Evolutionary conservation across 1,140 invertebrate genomes (phyloP), one percentile per base, ranked within the genome.

Genomic region (Orchestia grillus): DNA sequence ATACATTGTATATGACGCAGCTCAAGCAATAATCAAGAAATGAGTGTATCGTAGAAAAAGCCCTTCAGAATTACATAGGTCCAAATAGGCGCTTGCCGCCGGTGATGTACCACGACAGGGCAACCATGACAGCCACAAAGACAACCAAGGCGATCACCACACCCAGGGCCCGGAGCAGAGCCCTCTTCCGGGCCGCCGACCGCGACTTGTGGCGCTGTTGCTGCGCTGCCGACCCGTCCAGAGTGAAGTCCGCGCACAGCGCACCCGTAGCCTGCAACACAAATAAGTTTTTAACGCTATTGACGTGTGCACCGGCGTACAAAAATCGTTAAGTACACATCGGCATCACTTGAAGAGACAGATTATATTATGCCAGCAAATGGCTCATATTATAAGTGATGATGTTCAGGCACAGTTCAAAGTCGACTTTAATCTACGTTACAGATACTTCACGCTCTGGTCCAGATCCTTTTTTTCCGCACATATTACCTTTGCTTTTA

Each of bases 181-280:
- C 47, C 6, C 95, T 95, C 23, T 96, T 96, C 19, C 57, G 95
- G 44, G 28, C 40, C 0, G 96, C 44, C 3, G 53, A 62, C 47
- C 19, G 96, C 1, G 96, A 96, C 28, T 91, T 91, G 0, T 44
- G 0, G 11, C 87, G 41, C 43, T 96, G 96, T 44, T 96, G 90
- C 45, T 57, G 94, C 15, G 96, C 87, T 19, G 87, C 77, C 1
- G 90, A 44, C 41, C 96, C 94, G 47, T 96, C 96, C 45, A 96
- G 62, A 16, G 96, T 96, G 95, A 96, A 96, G 94, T 96, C 96
- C 16, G 88, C 96, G 94, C 96, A 96, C 44, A 94, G 44, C 8
- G 92, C 44, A 8, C 92, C 92, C 36, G 36, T 44, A 1, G 40
- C 44, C 92, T 94, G 92, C 0, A 19, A 36, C 62, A 77, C 1